These are phyloP conservation scores for Gnathonemus echidnorhynchus DNA, from an alignment of 2,113 vertebrate genomes.

Conservation along the genomic window DNA sequence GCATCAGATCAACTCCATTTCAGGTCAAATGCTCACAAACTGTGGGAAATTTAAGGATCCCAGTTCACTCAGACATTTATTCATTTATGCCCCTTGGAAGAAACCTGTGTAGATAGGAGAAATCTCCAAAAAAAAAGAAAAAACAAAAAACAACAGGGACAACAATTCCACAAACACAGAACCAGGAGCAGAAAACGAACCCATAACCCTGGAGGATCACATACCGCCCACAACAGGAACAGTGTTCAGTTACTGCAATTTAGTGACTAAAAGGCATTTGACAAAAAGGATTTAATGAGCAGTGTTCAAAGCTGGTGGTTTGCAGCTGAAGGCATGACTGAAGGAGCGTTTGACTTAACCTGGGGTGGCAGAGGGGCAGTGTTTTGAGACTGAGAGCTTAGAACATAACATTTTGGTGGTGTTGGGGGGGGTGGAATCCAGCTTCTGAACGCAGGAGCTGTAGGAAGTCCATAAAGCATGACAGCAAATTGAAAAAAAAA, in stretches of 20 bases:
- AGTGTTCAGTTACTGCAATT: neutral
- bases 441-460: neutral
- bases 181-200: neutral
- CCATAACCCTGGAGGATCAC: neutral
- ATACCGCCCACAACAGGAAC: neutral
- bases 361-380: neutral
- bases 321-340: neutral
- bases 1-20: neutral
- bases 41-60: neutral
- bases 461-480: neutral
- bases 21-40: neutral
- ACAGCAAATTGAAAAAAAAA: neutral
- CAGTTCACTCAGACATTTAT: neutral
- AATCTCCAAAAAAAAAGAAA: neutral
- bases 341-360: neutral
- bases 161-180: neutral
- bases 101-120: neutral
- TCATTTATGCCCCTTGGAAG: neutral
- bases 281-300: neutral
- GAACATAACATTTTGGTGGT: neutral
- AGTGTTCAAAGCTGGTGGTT: neutral
- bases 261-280: neutral
- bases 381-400: neutral
- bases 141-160: neutral
- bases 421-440: neutral